These are phyloP conservation scores for Cryptotermes secundus DNA, from an alignment of 1,140 invertebrate species.

Conservation along the genomic window DNA sequence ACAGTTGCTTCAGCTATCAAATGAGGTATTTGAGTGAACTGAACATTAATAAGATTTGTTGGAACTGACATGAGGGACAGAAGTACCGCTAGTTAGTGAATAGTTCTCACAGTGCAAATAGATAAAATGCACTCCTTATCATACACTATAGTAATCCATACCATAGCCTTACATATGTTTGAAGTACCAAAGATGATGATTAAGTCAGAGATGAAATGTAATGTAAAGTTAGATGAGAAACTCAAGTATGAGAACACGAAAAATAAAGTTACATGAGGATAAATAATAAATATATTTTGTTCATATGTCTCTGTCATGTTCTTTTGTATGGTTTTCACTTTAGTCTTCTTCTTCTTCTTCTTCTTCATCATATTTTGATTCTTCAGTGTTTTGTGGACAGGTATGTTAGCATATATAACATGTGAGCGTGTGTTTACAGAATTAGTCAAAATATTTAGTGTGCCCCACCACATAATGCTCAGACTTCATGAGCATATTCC, in stretches of 20 bases:
- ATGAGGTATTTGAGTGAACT: not conserved
- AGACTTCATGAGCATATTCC: no score
- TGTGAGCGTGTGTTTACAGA: not conserved
- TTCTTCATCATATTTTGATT: no score
- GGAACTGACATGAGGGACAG: not conserved
- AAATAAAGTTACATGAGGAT: not conserved
- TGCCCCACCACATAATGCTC: no score
- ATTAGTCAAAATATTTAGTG: no score
- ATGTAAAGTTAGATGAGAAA: not conserved
- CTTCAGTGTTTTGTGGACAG: not conserved
- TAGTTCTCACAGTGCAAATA: not conserved
- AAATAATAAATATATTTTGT: not conserved
- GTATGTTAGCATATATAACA: not conserved
- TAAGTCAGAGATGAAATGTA: no score
- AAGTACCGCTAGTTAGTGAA: not conserved
- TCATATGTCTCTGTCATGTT: not conserved
- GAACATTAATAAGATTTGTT: not conserved
- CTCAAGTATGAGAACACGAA: not conserved
- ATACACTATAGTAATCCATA: not conserved
- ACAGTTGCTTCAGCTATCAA: not conserved
- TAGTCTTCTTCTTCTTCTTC: not conserved
- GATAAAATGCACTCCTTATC: not conserved
- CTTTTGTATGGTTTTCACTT: not conserved
- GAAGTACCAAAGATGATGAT: not conserved
- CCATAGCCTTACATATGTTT: not conserved